These are phyloP conservation scores for Copidosoma aretas DNA, from an alignment of 2,888 invertebrate genomes.

Conservation along the genomic window DNA sequence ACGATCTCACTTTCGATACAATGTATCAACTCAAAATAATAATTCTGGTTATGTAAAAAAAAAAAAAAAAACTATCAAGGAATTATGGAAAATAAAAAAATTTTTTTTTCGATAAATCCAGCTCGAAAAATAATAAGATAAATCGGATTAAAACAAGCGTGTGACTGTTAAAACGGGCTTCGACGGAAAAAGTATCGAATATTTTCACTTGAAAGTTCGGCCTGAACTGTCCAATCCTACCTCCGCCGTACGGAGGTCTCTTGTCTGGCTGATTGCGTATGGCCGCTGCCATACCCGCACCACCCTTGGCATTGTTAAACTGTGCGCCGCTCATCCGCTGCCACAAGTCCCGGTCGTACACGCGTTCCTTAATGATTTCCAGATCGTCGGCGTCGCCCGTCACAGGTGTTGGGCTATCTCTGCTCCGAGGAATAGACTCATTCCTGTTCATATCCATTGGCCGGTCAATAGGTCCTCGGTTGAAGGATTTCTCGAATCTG, in stretches of 20 bases:
- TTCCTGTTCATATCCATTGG: slow-evolving; percentile 10
- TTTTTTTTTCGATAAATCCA: too few relatives aligned
- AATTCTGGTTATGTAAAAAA: too few relatives aligned
- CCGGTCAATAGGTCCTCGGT: slow-evolving; percentile 4
- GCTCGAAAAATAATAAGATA: neutral
- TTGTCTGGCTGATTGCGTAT: slow-evolving; percentile 4
- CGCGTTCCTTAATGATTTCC: slow-evolving; percentile 36
- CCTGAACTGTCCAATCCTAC: slow-evolving; percentile 26
- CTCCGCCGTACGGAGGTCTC: slow-evolving; percentile 27
- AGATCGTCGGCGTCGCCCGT: slow-evolving; percentile 33
- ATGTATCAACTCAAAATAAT: too few relatives aligned
- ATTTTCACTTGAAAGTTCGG: slow-evolving; percentile 19
- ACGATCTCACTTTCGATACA: too few relatives aligned
- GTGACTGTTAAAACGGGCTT: too few relatives aligned
- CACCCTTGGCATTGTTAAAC: slow-evolving; percentile 20
- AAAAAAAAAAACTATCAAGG: too few relatives aligned
- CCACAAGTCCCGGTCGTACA: slow-evolving; percentile 14
- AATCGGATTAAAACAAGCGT: neutral
- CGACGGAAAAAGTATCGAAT: too few relatives aligned
- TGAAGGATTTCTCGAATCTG: neutral
- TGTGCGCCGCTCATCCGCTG: neutral
- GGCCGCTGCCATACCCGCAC: neutral
- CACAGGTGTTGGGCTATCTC: neutral
- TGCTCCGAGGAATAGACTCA: neutral
- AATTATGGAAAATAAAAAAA: too few relatives aligned